These are phyloP conservation scores for Yponomeuta evonymella DNA, from an alignment of 2,888 invertebrate genomes.

Conservation along the genomic window DNA sequence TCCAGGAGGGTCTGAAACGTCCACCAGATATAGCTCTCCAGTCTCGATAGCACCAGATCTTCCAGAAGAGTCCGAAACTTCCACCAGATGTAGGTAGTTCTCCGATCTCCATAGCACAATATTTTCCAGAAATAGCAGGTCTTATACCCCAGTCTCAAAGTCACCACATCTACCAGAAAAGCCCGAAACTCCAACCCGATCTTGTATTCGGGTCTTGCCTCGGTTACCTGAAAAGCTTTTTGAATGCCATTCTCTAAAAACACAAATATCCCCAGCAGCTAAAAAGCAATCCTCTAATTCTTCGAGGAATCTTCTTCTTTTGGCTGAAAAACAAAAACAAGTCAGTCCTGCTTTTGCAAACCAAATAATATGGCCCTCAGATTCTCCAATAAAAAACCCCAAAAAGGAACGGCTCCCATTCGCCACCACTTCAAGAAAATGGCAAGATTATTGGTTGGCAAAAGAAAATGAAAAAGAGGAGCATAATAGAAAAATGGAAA, in stretches of 20 bases:
- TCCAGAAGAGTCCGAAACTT: neutral
- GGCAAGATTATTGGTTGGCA: neutral
- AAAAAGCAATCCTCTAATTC: neutral
- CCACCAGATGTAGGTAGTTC: neutral
- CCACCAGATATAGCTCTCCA: neutral
- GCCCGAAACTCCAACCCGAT: neutral
- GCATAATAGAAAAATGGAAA: neutral
- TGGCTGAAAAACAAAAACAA: neutral
- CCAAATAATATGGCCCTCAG: neutral
- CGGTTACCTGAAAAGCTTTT: conserved; percentile 7
- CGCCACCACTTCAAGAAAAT: neutral
- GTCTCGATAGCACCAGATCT: conserved; percentile 7
- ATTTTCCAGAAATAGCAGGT: neutral
- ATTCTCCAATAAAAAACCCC: conserved; percentile 6
- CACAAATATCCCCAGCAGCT: neutral
- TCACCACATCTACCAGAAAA: conserved; percentile 4
- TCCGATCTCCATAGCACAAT: neutral
- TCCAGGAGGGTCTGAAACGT: neutral
- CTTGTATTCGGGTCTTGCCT: neutral
- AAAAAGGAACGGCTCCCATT: neutral
- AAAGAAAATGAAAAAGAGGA: neutral
- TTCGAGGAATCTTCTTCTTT: neutral
- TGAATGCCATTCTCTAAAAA: conserved; percentile 9
- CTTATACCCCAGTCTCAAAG: conserved; percentile 4
- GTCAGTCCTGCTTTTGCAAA: conserved; percentile 1